Evolutionary conservation across 2,797 vertebrate species (phyloP), one percentile per base, ranked within the genome.

Genomic region (Nyctibius grandis): DNA sequence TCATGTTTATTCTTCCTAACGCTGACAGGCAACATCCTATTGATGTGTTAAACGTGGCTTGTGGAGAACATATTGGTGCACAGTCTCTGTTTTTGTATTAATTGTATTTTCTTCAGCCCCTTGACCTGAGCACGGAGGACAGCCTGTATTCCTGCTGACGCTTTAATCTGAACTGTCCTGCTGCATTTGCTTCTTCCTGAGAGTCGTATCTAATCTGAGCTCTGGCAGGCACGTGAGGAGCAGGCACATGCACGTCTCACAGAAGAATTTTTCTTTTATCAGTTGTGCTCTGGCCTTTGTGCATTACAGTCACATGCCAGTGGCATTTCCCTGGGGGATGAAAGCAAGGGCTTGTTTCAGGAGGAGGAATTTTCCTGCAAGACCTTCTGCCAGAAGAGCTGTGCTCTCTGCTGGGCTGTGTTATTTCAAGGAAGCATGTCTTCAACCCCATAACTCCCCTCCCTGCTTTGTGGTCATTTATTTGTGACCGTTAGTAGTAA

Each of bases 291-390:
- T 50, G 75, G 56, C 72, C 80, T 74, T 73, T 3, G 0, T 82
- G 88, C 51, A 5, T 60, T 48, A 0, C 69, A 69, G 91, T 51
- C 87, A 36, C 85, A 18, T 88, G 86, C 85, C 72, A 45, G 81
- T 31, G 42, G 60, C 89, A 11, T 77, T 87, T 88, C 81, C 85
- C 83, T 6, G 0, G 56, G 86, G 75, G 45, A 42, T 68, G 89
- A 70, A 78, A 85, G 57, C 61, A 50, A 42, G 33, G 78, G 51
- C 75, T 91, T 22, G 4, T 83, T 79, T 85, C 75, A 42, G 75
- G 72, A 89, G 87, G 78, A 85, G 91, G 85, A 92, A 84, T 94
- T 89, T 84, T 89, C 78, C 92, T 73, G 61, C 40, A 19, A 28
- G 72, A 29, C 64, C 54, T 85, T 29, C 57, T 82, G 79, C 28